Conservation (phyloP, 2,797 vertebrate genomes). For the Chelmon rostratus region DNA sequence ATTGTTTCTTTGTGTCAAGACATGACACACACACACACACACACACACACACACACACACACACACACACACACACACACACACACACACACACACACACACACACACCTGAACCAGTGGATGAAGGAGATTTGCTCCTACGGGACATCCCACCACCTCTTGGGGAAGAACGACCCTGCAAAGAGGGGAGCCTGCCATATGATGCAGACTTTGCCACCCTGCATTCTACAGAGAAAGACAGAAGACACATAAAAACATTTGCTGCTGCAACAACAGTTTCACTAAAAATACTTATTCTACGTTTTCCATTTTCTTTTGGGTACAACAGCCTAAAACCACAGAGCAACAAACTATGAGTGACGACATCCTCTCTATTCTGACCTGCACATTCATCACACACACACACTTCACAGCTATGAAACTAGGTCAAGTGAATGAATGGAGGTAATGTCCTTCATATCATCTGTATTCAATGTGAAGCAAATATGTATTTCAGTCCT, state of each 20-base stretch:
- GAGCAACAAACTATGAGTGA: not conserved
- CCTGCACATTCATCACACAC: not conserved
- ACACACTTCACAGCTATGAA: conserved; percentile 2
- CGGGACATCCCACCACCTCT: conserved; percentile 91
- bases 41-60: conserved; percentile 58
- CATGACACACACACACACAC: not conserved
- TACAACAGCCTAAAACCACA: conserved; percentile 1
- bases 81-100: not conserved
- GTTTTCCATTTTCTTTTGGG: not conserved
- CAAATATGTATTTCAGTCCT: conserved; percentile 5
- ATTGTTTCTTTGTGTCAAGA: not conserved
- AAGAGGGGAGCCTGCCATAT: conserved; percentile 93
- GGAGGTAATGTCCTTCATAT: not conserved
- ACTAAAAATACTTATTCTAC: too few species aligned
- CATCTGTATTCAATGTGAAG: conserved; percentile 18
- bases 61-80: conserved; percentile 57
- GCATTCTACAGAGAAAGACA: conserved; percentile 89
- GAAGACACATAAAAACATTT: not conserved
- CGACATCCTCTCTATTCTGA: not conserved
- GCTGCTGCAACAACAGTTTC: too few species aligned
- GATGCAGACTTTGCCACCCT: conserved; percentile 96
- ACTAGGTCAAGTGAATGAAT: conserved; percentile 13
- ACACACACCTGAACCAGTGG: conserved; percentile 90
- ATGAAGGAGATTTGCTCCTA: conserved; percentile 96
- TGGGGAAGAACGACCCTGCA: conserved; percentile 90